These are phyloP conservation scores for Tyto alba DNA, from an alignment of 2,113 vertebrate genomes.

Conservation along the genomic window DNA sequence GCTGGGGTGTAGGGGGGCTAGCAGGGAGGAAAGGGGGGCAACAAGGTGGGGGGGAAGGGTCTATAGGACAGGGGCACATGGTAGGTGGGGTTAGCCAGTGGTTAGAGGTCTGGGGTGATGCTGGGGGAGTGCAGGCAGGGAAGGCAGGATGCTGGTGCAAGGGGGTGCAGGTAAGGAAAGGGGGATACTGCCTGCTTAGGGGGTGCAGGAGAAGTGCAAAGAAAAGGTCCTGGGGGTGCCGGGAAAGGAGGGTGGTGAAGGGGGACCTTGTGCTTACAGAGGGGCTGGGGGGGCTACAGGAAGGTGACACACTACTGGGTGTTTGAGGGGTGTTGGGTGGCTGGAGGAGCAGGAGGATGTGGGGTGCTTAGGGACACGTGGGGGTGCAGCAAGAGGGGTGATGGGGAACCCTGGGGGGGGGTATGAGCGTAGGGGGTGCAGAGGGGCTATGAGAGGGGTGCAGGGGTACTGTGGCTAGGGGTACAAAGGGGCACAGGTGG, in stretches of 20 bases:
- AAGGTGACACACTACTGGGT: background rate
- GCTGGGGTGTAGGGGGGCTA: background rate
- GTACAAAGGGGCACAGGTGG: background rate
- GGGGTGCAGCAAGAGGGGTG: background rate
- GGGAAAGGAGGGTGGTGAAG: background rate
- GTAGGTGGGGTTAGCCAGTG: background rate
- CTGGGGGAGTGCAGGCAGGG: background rate
- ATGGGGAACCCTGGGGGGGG: background rate
- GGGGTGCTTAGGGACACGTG: background rate
- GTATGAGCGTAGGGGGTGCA: background rate
- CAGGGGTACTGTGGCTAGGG: background rate
- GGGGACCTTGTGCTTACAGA: background rate
- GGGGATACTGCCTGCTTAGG: background rate
- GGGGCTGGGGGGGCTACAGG: background rate
- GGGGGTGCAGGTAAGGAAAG: background rate
- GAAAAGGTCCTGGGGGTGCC: background rate
- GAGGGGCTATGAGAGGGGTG: background rate
- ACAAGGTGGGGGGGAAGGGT: background rate
- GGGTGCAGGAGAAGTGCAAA: background rate
- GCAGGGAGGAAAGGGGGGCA: background rate
- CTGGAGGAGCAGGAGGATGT: background rate
- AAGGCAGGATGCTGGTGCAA: background rate
- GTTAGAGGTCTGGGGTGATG: background rate
- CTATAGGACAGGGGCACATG: rapidly evolving
- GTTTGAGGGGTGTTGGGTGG: background rate